Evolutionary conservation across 2,888 invertebrate species (phyloP).

Genomic region (Galeopsomyia nigrocyanea): DNA sequence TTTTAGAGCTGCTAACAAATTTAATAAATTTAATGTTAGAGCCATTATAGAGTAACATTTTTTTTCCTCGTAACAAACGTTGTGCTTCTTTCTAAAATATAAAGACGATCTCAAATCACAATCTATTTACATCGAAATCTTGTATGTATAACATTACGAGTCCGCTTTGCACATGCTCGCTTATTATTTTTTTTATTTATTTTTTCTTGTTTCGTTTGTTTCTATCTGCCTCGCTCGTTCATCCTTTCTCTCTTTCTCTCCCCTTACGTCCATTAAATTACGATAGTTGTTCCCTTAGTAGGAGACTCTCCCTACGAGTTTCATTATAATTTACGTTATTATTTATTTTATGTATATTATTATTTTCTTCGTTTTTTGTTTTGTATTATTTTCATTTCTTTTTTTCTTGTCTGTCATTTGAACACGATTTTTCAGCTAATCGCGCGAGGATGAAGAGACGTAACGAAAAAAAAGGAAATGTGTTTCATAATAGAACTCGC

Average conservation of each 20-base stretch:
- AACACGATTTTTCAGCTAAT: no score
- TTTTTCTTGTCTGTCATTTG: no score
- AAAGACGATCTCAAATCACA: conserved; percentile 49
- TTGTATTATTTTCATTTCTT: no score
- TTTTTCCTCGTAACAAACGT: conserved; percentile 48
- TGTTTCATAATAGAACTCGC: no score
- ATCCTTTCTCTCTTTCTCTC: conserved; percentile 2
- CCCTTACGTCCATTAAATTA: conserved; percentile 46
- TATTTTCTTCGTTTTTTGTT: no score
- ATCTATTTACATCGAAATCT: conserved; percentile 48
- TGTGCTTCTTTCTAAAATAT: conserved; percentile 50
- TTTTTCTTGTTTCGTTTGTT: conserved; percentile 4
- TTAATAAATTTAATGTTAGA: conserved; percentile 50
- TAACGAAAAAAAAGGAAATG: no score
- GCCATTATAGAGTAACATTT: conserved; percentile 48
- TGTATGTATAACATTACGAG: conserved; percentile 48
- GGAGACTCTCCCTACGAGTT: conserved; percentile 39
- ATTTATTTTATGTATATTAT: no score
- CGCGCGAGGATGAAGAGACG: no score
- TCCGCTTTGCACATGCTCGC: conserved; percentile 41
- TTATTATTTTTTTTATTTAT: conserved; percentile 9
- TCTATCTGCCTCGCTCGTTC: conserved; percentile 1
- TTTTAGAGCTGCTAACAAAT: conserved; percentile 47
- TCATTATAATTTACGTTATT: conserved; percentile 6
- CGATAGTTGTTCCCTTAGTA: conserved; percentile 46